These are phyloP conservation scores for Pseudorasbora parva DNA, from an alignment of 2,113 vertebrate species.

Conservation along the genomic window DNA sequence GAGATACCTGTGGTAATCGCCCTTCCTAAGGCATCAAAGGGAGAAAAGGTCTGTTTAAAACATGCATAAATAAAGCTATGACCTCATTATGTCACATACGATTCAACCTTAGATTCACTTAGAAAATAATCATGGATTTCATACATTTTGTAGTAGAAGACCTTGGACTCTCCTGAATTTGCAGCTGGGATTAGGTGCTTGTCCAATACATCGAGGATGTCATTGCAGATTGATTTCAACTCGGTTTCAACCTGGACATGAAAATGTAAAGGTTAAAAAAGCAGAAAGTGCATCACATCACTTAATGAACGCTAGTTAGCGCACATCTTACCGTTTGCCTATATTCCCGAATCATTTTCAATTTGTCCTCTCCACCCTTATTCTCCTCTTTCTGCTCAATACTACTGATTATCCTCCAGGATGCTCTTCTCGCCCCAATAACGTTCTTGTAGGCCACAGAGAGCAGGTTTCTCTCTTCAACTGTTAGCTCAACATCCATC, in stretches of 20 bases:
- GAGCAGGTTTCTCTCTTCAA: conserved; percentile 97
- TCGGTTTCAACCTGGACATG: conserved; percentile 92
- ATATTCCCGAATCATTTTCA: conserved; percentile 99
- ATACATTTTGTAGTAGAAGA: conserved; percentile 99
- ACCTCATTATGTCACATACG: conserved; percentile 1
- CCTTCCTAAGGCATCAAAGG: conserved; percentile 83
- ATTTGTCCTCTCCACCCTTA: conserved; percentile 93
- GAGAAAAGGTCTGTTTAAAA: neutral
- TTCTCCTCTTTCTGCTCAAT: conserved; percentile 98
- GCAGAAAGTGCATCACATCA: neutral
- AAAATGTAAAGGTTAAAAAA: neutral
- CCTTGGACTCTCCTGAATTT: conserved; percentile 95
- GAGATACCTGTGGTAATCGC: conserved; percentile 99
- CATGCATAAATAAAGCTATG: neutral
- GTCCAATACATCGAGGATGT: conserved; percentile 98
- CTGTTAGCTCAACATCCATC: conserved; percentile 95
- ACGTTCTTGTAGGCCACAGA: conserved; percentile 99
- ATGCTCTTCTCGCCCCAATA: conserved; percentile 97
- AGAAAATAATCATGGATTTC: neutral
- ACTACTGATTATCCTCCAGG: conserved; percentile 99
- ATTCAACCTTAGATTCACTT: neutral
- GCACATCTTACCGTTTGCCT: conserved; percentile 88
- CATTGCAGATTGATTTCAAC: conserved; percentile 94
- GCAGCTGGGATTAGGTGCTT: conserved; percentile 97
- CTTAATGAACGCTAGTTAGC: neutral